phyloP scores from a whole-genome alignment of 2,888 invertebrate genomes.

The Lepidochitona cinerea region DNA sequence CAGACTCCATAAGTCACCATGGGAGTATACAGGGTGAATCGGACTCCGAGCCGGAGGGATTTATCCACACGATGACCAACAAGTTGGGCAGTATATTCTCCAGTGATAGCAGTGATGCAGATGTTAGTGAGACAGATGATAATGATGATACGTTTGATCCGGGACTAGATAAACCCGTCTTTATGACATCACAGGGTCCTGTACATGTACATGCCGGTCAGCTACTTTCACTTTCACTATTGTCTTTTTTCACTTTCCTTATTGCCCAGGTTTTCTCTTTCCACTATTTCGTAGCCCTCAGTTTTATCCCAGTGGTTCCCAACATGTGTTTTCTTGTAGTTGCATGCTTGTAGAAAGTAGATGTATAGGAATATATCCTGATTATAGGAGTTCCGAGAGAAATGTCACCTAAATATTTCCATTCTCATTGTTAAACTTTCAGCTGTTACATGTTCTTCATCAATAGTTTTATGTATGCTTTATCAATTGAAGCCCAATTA shows the following conservation, averaged over 20 bases:
- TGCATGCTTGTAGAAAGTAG: too few relatives aligned
- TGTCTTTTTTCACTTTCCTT: not conserved
- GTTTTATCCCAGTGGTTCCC: too few relatives aligned
- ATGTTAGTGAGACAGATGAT: constrained; percentile 60
- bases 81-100: constrained; percentile 77
- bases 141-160: constrained; percentile 58
- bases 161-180: constrained; percentile 64
- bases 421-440: too few relatives aligned
- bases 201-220: constrained; percentile 59
- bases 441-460: too few relatives aligned
- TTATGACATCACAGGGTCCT: constrained; percentile 66
- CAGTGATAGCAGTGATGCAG: constrained; percentile 76
- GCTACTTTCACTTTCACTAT: constrained; percentile 11
- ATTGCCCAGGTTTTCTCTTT: not conserved
- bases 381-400: too few relatives aligned
- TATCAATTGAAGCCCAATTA: too few relatives aligned
- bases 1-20: constrained; percentile 61
- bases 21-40: constrained; percentile 68
- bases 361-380: too few relatives aligned
- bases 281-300: too few relatives aligned
- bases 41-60: constrained; percentile 65
- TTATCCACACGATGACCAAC: constrained; percentile 62
- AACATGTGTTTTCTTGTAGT: too few relatives aligned
- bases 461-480: too few relatives aligned
- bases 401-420: too few relatives aligned